Base-by-base conservation (phyloP, 2,113 vertebrate species). In the Heterocephalus glaber region DNA sequence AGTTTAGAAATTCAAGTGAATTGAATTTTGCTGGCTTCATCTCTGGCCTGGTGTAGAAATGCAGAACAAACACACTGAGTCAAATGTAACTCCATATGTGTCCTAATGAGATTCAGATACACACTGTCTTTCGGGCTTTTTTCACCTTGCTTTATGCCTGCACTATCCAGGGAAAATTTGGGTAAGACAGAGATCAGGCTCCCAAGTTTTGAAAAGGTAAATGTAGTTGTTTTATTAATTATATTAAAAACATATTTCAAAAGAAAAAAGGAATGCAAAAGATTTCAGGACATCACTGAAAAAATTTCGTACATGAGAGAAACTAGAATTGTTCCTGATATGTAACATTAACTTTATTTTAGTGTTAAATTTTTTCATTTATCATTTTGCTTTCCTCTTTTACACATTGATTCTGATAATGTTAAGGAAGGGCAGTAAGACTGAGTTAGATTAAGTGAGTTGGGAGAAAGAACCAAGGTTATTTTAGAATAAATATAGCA, bases 51-150 rank as follows among this genome's bases (percentile, higher is more conserved):
- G 9, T 66, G 54, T 74, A 80, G 61, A 82, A 87, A 90, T 80
- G n/a, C 4, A 84, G 88, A 93, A 38, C 88, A 86, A 81, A 96
- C 49, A 4, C 72, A n/a, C 0, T 66, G 88, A 90, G n/a, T 95
- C 47, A 86, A 38, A 47, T 72, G 74, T 35, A 74, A 74, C 74
- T 90, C 68, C 88, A 79, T 96, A 13, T 87, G 74, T 94, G 80
- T n/a, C 61, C 82, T 83, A 82, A 83, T 92, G 74, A 96, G 88
- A 92, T 80, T 86, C 93, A 95, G 88, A 77, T 66, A 58, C 28
- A n/a, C 7, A 58, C 49, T 90, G 88, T 70, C 58, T 80, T 60
- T 56, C 65, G 80, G 74, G 74, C 38, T 92, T 89, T 89, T 52
- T 28, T 86, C 92, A 52, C 44, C 56, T 61, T 86, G 44, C 79